phyloP scores from a whole-genome alignment of 1,140 invertebrate genomes.

The Drosophila gunungcola region DNA sequence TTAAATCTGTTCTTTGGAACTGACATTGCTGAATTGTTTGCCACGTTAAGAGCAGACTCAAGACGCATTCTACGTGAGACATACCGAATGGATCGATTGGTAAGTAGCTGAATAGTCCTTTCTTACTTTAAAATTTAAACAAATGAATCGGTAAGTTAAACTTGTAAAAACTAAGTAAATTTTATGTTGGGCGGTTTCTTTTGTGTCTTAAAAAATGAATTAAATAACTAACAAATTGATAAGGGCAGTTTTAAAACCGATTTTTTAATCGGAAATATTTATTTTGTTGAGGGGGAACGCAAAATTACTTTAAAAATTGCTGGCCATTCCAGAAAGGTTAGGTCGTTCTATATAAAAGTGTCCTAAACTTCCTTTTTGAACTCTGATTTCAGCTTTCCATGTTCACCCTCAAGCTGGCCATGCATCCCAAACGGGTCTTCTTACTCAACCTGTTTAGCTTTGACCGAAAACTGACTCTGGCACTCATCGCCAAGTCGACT shows the following conservation, averaged over 20 bases:
- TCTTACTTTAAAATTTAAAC: not conserved
- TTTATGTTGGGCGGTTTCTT: no score
- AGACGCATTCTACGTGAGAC: constrained; percentile 15
- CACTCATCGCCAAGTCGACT: constrained; percentile 37
- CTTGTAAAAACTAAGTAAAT: no score
- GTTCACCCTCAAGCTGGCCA: constrained; percentile 31
- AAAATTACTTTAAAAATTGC: not conserved
- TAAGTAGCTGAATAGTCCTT: not conserved
- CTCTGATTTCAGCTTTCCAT: constrained; percentile 26
- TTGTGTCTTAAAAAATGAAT: no score
- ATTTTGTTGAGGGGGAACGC: no score
- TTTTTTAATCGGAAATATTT: no score
- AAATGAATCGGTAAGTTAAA: not conserved
- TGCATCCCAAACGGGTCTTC: constrained; percentile 30
- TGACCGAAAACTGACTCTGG: constrained; percentile 45
- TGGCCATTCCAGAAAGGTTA: not conserved
- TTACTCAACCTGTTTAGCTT: constrained; percentile 46
- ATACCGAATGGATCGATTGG: constrained; percentile 13
- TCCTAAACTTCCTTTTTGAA: not conserved
- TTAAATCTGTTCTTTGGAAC: constrained; percentile 32
- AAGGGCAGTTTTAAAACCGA: no score
- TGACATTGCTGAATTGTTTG: constrained; percentile 38
- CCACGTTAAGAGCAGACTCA: constrained; percentile 5
- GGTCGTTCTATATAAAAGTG: not conserved
- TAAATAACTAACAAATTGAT: no score